Base-by-base conservation (phyloP, 2,797 vertebrate species). In the Brachyrhaphis roseni region DNA sequence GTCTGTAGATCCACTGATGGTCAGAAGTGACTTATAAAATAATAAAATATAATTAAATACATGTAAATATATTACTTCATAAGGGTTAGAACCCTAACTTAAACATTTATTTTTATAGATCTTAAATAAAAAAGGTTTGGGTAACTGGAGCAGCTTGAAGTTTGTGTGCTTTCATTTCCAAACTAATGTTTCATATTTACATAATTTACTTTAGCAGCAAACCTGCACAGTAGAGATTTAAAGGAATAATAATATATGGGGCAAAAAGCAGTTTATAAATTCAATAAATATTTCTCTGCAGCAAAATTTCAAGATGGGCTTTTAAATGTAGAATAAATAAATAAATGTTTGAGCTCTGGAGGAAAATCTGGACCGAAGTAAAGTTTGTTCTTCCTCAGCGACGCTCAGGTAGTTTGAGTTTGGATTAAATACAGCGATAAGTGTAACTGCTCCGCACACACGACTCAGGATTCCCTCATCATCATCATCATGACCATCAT, bases 341-440 rank as follows among this genome's bases (percentile, higher is more conserved):
- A 85, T 34, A 5, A 77, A 85, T 31, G 18, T 82, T 91, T 90
- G 86, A 91, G 88, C 87, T 91, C 84, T 81, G 80, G 70, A 88
- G 23, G 78, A 31, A 86, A 78, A 79, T 88, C 83, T 78, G 80
- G 78, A 89, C 75, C 72, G 86, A 0, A 77, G 73, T 78, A 77
- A 78, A 46, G 64, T 76, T 77, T 82, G 77, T 81, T 84, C 78
- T 12, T 26, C 36, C 36, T 68, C 39, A 81, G 75, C 74, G 83
- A 83, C 71, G 86, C 72, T 90, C 87, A 85, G 90, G 82, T 87
- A 90, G 84, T 85, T 82, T 90, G 86, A 89, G 76, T 85, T 84
- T 34, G 78, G 62, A 70, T 78, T 71, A 77, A 78, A 86, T 80
- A 87, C 62, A 75, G 43, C 5, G 16, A 15, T 36, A 4, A 16